Evolutionary conservation across 1,140 invertebrate genomes (phyloP).

Genomic region (Cyclargus thomasi): DNA sequence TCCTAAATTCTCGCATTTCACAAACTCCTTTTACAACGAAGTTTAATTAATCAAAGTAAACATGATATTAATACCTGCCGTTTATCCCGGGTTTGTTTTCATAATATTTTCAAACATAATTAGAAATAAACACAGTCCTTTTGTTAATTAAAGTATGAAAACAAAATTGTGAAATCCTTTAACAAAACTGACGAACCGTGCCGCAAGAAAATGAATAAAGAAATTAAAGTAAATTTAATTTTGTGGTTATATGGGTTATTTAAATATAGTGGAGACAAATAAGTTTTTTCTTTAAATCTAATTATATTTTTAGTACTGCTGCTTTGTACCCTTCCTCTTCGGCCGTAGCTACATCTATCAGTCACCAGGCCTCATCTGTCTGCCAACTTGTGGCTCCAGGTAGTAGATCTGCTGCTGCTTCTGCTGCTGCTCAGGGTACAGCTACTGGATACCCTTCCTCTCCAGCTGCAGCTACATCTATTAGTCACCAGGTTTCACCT

Average conservation of each 20-base stretch:
- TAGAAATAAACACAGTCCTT: slow-evolving; percentile 3
- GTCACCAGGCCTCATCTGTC: slow-evolving; percentile 50
- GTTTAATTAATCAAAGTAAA: neutral
- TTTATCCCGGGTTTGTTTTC: neutral
- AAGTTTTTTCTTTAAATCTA: neutral
- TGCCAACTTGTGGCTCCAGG: slow-evolving; percentile 42
- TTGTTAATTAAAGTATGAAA: neutral
- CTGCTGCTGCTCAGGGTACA: slow-evolving; percentile 1
- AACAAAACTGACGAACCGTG: neutral
- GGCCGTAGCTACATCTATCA: too few species aligned
- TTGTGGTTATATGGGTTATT: too few species aligned
- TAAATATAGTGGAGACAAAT: too few species aligned
- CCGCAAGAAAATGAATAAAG: neutral
- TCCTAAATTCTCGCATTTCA: neutral
- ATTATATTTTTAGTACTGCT: too few species aligned
- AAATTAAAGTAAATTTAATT: too few species aligned
- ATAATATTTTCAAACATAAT: neutral
- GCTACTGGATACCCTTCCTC: too few species aligned
- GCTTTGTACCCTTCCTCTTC: too few species aligned
- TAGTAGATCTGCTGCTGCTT: slow-evolving; percentile 22
- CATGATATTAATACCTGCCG: neutral
- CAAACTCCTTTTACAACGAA: neutral
- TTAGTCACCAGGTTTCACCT: slow-evolving; percentile 46
- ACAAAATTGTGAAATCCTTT: neutral
- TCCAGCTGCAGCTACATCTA: too few species aligned